Evolutionary conservation across 2,888 invertebrate genomes (phyloP).

Genomic region (Scaptomyza reducta): DNA sequence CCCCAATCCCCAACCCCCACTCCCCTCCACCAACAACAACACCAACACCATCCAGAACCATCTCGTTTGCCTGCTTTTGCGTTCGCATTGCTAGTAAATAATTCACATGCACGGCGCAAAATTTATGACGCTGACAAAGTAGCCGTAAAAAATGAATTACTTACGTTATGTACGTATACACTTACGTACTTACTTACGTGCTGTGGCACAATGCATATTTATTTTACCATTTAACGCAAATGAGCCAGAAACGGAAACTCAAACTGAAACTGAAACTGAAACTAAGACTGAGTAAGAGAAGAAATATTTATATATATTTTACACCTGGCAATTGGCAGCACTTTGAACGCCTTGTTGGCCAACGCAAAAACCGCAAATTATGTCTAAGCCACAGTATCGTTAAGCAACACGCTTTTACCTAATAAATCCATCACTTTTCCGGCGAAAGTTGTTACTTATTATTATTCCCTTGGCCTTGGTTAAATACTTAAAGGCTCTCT

Average conservation of each 20-base stretch:
- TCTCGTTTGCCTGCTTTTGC: constrained; percentile 31
- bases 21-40: not conserved
- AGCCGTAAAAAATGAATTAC: constrained; percentile 79
- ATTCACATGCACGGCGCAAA: constrained; percentile 68
- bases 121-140: constrained; percentile 78
- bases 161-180: constrained; percentile 44
- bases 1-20: not conserved
- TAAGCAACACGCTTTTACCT: constrained; percentile 52
- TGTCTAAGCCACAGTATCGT: constrained; percentile 54
- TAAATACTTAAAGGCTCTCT: not conserved
- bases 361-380: constrained; percentile 65
- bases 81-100: constrained; percentile 73
- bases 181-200: constrained; percentile 26
- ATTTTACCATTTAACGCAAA: constrained; percentile 58
- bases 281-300: too few relatives aligned
- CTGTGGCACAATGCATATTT: constrained; percentile 48
- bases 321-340: constrained; percentile 16
- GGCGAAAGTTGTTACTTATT: constrained; percentile 25
- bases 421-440: constrained; percentile 66
- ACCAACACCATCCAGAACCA: not conserved
- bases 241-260: constrained; percentile 34
- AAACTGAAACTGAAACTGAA: not conserved
- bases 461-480: constrained; percentile 22
- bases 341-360: constrained; percentile 23
- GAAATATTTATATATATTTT: not conserved